Percentiles rank a stretch among this genome's conserved stretches.
Evolutionary conservation across 2,113 vertebrate species (phyloP).

Genomic region (Cochlearius cochlearius): DNA sequence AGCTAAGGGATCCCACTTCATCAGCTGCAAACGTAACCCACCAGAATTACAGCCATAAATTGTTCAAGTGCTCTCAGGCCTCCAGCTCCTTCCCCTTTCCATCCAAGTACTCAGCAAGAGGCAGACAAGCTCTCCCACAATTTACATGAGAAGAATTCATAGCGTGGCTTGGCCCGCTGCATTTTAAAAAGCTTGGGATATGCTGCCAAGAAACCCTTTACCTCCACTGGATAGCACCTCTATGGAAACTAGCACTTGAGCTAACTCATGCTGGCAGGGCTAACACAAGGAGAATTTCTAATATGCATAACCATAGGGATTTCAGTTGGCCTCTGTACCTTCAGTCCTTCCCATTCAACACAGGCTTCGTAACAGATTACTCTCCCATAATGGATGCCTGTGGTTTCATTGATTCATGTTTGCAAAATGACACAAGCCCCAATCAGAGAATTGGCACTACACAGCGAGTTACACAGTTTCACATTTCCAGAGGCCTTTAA

Average conservation of each 20-base stretch:
- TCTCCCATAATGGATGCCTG: not conserved
- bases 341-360: not conserved
- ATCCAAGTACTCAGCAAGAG: not conserved
- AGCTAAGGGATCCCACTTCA: not conserved
- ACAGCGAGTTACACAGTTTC: fast-evolving
- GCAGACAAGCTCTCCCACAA: not conserved
- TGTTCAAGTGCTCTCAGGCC: not conserved
- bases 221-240: not conserved
- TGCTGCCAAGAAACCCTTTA: not conserved
- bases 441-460: not conserved
- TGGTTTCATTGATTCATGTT: not conserved
- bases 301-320: fast-evolving
- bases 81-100: not conserved
- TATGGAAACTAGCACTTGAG: not conserved
- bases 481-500: not conserved
- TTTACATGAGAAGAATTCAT: not conserved
- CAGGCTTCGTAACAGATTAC: fast-evolving
- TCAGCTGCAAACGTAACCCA: not conserved
- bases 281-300: not conserved
- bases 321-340: not conserved
- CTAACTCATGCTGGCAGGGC: not conserved
- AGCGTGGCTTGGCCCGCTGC: not conserved
- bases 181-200: not conserved
- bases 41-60: fast-evolving
- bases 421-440: not conserved